Percentiles rank a stretch among this genome's conserved stretches.
Conservation (phyloP, 2,113 vertebrate species). For the Myotis lucifugus region DNA sequence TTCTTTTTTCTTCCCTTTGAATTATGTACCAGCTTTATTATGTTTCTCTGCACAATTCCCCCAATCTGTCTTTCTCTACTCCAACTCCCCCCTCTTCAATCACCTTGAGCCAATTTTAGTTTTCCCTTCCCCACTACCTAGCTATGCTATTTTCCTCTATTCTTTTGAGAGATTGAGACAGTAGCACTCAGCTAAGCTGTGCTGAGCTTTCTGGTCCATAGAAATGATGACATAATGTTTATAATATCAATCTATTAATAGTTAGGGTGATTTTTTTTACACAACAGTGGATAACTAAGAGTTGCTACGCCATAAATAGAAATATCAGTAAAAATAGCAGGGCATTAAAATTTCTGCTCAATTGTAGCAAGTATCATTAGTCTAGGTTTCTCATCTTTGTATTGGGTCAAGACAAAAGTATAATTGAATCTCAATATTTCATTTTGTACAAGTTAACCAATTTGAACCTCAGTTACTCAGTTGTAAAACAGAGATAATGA, state of each 20-base stretch:
- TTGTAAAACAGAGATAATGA: background rate
- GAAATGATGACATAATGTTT: background rate
- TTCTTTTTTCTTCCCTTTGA: background rate
- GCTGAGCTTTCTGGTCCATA: fast-evolving
- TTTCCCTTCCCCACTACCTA: background rate
- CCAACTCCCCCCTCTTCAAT: background rate
- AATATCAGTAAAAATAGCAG: background rate
- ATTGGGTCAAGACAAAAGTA: background rate
- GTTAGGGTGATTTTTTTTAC: background rate
- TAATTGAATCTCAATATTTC: background rate
- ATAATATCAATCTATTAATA: background rate
- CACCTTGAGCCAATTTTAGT: background rate
- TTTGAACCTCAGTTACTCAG: background rate
- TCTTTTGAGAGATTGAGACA: background rate
- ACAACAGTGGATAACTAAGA: background rate
- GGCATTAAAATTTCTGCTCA: background rate
- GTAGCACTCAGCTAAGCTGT: background rate
- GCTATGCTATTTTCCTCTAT: background rate
- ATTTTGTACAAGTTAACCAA: background rate
- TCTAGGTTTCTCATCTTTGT: background rate
- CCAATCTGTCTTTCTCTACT: background rate
- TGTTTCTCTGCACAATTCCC: background rate
- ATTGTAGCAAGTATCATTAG: background rate
- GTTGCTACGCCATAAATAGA: background rate
- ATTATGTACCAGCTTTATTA: background rate